phyloP scores from a whole-genome alignment of 2,888 invertebrate species.

The Catocala nupta region DNA sequence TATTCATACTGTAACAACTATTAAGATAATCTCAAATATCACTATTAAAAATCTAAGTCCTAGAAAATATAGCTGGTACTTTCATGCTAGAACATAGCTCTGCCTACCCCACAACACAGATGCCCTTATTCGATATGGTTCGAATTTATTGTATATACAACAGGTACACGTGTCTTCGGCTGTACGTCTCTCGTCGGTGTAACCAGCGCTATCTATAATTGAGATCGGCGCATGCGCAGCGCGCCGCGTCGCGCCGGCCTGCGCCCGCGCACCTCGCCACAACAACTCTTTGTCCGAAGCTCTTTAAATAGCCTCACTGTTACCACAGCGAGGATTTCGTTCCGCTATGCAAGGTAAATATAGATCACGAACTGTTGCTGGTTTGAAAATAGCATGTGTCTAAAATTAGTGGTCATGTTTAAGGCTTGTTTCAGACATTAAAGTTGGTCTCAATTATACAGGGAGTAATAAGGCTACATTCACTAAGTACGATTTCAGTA shows the following conservation, averaged over 20 bases:
- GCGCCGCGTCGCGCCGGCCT: slow-evolving; percentile 10
- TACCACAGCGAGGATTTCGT: background rate
- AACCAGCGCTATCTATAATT: slow-evolving; percentile 71
- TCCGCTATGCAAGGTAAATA: background rate
- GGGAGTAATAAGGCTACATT: no score
- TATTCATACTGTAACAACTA: no score
- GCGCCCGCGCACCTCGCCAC: slow-evolving; percentile 8
- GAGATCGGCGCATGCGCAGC: slow-evolving; percentile 60
- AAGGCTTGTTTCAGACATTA: background rate
- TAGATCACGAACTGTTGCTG: background rate
- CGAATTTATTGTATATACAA: background rate
- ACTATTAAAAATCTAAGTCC: no score
- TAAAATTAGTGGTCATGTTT: no score
- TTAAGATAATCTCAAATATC: no score
- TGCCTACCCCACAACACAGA: background rate
- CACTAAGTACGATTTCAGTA: no score
- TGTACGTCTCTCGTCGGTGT: slow-evolving; percentile 22
- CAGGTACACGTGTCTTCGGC: background rate
- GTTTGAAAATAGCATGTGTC: background rate
- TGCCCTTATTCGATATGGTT: slow-evolving; percentile 1
- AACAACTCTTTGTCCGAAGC: slow-evolving; percentile 36
- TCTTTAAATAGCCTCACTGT: slow-evolving; percentile 37
- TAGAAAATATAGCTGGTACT: no score
- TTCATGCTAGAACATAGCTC: background rate
- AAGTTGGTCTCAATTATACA: no score